These are phyloP conservation scores for Channa maculata DNA, from an alignment of 2,113 vertebrate genomes.

Conservation along the genomic window DNA sequence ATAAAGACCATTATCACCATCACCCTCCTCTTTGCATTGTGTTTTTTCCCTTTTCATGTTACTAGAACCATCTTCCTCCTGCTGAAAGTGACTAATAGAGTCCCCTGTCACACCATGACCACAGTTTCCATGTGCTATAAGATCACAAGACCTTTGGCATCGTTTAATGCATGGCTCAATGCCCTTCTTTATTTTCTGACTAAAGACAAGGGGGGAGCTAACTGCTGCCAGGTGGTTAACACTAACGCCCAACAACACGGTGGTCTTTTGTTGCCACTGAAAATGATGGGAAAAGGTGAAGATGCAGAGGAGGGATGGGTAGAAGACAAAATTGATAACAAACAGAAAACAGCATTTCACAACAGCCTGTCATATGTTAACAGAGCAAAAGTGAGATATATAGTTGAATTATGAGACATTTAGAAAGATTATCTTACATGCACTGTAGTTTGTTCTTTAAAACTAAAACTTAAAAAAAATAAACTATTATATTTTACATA, in stretches of 20 bases:
- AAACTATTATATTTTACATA: too few species aligned
- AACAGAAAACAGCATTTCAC: conserved; percentile 54
- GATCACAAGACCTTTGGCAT: conserved; percentile 86
- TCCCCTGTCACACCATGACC: conserved; percentile 83
- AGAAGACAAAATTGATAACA: conserved; percentile 54
- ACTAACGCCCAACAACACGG: conserved; percentile 59
- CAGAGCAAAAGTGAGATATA: conserved; percentile 53
- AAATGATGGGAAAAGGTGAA: conserved; percentile 71
- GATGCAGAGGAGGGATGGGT: conserved; percentile 57
- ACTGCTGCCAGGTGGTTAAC: conserved; percentile 73
- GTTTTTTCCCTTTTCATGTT: conserved; percentile 88
- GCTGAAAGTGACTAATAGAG: conserved; percentile 79
- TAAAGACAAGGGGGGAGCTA: conserved; percentile 81
- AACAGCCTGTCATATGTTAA: conserved; percentile 50
- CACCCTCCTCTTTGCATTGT: conserved; percentile 86
- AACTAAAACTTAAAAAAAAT: too few species aligned
- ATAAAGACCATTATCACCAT: conserved; percentile 88
- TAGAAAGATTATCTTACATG: background rate
- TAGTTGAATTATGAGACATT: conserved; percentile 37
- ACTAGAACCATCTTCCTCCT: conserved; percentile 86
- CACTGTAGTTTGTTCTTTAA: background rate
- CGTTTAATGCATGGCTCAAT: conserved; percentile 88
- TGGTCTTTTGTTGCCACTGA: conserved; percentile 72
- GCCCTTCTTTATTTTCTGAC: conserved; percentile 88
- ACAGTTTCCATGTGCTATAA: conserved; percentile 88